Evolutionary conservation across 1,140 invertebrate species (phyloP).

Genomic region (Drosophila subobscura): DNA sequence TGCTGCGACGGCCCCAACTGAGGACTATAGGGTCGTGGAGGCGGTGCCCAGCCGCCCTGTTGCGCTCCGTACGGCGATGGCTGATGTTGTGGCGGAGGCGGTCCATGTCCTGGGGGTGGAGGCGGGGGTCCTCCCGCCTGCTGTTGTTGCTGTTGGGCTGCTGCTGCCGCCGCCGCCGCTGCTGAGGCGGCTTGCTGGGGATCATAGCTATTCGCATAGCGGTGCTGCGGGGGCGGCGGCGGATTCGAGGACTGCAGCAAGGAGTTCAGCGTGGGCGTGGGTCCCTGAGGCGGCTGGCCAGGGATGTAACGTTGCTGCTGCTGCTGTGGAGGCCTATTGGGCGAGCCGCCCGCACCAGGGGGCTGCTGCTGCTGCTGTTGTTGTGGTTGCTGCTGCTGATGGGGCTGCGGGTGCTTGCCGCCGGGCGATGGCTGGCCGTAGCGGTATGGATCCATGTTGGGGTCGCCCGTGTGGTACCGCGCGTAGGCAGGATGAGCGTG

Average conservation of each 20-base stretch:
- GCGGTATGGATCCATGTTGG: constrained; percentile 81
- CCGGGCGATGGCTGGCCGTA: constrained; percentile 73
- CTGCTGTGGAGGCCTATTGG: constrained; percentile 76
- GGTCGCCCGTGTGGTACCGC: constrained; percentile 75
- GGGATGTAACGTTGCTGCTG: constrained; percentile 81
- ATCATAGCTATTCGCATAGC: constrained; percentile 82
- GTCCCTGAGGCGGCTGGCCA: constrained; percentile 88
- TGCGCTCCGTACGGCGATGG: constrained; percentile 70
- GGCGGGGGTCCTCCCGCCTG: constrained; percentile 75
- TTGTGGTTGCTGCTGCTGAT: constrained; percentile 51
- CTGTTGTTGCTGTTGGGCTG: constrained; percentile 74
- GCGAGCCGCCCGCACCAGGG: constrained; percentile 66
- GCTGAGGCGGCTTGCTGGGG: constrained; percentile 83
- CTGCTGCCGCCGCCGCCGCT: constrained; percentile 67
- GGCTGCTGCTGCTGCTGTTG: constrained; percentile 57
- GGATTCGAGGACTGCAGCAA: constrained; percentile 91
- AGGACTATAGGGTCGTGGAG: constrained; percentile 80
- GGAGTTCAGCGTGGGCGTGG: constrained; percentile 95
- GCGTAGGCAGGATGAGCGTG: constrained; percentile 75
- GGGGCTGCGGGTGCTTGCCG: constrained; percentile 61
- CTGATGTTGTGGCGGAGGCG: constrained; percentile 83
- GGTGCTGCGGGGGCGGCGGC: constrained; percentile 84
- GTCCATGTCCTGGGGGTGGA: constrained; percentile 77
- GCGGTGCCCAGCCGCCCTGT: constrained; percentile 81
- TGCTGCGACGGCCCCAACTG: constrained; percentile 79